Percentiles rank a stretch among this genome's conserved stretches.
Conservation (phyloP, 2,888 invertebrate species). For the Nymphalis urticae region DNA sequence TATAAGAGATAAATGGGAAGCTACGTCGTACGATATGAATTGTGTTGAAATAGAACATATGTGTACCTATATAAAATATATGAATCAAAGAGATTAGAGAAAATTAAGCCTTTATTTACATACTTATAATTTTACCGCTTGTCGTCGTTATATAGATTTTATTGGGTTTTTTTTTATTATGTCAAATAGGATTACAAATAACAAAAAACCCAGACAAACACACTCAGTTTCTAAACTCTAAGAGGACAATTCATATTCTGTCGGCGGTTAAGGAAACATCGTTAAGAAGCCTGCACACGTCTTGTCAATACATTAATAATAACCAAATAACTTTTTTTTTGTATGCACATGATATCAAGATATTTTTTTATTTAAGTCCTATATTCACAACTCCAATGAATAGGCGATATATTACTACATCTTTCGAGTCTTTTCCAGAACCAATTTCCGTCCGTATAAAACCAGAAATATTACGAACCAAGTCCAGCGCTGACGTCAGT, state of each 20-base stretch:
- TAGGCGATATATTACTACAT: background rate
- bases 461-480: constrained; percentile 89
- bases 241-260: too few relatives aligned
- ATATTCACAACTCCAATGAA: background rate
- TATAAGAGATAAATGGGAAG: constrained; percentile 17
- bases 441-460: constrained; percentile 90
- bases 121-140: background rate
- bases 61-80: background rate
- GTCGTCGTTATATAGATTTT: background rate
- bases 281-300: too few relatives aligned
- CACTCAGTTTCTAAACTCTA: too few relatives aligned
- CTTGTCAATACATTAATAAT: too few relatives aligned
- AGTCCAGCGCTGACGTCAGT: constrained; percentile 90
- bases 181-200: background rate
- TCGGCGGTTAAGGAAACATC: too few relatives aligned
- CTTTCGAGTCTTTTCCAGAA: constrained; percentile 74
- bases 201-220: too few relatives aligned
- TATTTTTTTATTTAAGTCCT: too few relatives aligned
- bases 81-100: constrained; percentile 23
- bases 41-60: constrained; percentile 1
- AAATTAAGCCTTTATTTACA: constrained; percentile 28
- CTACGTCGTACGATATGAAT: constrained; percentile 10
- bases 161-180: background rate
- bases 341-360: too few relatives aligned
- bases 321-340: too few relatives aligned